These are phyloP conservation scores for Echeneis naucrates DNA, from an alignment of 2,797 vertebrate genomes.

Conservation along the genomic window DNA sequence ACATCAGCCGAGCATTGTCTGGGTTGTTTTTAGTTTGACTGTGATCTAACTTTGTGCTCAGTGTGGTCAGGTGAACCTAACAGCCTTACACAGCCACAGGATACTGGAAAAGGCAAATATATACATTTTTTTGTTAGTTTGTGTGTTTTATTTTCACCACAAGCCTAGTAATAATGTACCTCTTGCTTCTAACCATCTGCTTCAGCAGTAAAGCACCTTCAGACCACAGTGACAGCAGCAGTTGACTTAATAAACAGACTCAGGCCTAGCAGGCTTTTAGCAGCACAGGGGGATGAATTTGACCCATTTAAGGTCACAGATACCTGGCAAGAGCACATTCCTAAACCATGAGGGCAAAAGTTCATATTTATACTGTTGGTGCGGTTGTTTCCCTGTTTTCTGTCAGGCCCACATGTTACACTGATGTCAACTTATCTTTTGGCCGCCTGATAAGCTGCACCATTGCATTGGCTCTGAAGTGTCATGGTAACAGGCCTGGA, in stretches of 20 bases:
- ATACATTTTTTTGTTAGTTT: too few species aligned
- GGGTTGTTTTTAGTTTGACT: too few species aligned
- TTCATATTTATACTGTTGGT: neutral
- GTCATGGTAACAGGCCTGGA: constrained; percentile 60
- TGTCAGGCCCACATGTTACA: constrained; percentile 40
- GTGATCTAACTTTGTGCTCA: too few species aligned
- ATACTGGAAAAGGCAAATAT: too few species aligned
- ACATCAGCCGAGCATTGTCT: too few species aligned
- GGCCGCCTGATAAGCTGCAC: constrained; percentile 52
- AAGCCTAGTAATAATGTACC: too few species aligned
- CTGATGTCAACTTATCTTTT: constrained; percentile 57
- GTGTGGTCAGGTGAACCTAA: too few species aligned
- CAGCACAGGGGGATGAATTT: neutral
- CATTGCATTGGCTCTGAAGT: constrained; percentile 45
- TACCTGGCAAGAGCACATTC: constrained; percentile 33
- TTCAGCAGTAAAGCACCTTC: too few species aligned
- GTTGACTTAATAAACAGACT: neutral
- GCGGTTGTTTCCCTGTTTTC: constrained; percentile 23
- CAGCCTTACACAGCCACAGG: too few species aligned
- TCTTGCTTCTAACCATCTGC: too few species aligned
- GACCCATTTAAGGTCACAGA: constrained; percentile 26
- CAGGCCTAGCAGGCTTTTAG: neutral
- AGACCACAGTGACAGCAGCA: neutral
- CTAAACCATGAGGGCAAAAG: constrained; percentile 9
- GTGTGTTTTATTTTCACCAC: too few species aligned